Evolutionary conservation across 2,888 invertebrate genomes (phyloP), one percentile per base, ranked within the genome.

Genomic region (Agonum fuliginosum): DNA sequence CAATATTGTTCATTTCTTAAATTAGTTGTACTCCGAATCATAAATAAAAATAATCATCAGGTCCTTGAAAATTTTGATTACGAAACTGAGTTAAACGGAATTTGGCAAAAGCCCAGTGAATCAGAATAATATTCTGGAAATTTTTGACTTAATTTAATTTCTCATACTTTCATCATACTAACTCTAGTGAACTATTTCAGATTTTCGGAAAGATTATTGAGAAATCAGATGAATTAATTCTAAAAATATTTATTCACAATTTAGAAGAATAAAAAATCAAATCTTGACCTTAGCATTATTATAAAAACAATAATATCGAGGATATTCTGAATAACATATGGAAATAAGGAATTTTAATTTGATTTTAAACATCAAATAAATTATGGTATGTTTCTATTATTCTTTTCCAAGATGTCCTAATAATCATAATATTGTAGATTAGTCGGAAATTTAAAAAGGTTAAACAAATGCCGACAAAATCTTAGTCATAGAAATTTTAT

Each of bases 1-100:
- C 17, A 65, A 34, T 65, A 65, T 37, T 65, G 34, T 65, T 34
- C 65, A 65, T 65, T 34, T 65, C 65, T 65, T 65, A 65, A 65
- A 30, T 65, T 65, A 34, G 62, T 24, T 20, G 24, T 24, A 54
- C 54, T 54, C 37, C 22, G 12, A 54, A 54, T 6, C 20, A 24
- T 27, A 54, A 54, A 54, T 54, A 24, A 22, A 12, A 24, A 54
- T 54, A 20, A 37, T 37, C 37, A 37, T 37, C 1, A n/a, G 37
- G 24, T 54, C 54, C 54, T 54, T 54, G 54, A 54, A 54, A n/a
- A 54, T 54, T 37, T 37, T 37, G 37, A 54, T 54, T 54, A 54
- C 54, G 54, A 54, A 54, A 54, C 24, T n/a, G 24, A 12, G n/a
- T 24, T 54, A 2, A 24, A 37, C 37, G 54, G 54, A 54, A 12